Conservation (phyloP, 2,113 vertebrate species). For the Phoenicopterus ruber region DNA sequence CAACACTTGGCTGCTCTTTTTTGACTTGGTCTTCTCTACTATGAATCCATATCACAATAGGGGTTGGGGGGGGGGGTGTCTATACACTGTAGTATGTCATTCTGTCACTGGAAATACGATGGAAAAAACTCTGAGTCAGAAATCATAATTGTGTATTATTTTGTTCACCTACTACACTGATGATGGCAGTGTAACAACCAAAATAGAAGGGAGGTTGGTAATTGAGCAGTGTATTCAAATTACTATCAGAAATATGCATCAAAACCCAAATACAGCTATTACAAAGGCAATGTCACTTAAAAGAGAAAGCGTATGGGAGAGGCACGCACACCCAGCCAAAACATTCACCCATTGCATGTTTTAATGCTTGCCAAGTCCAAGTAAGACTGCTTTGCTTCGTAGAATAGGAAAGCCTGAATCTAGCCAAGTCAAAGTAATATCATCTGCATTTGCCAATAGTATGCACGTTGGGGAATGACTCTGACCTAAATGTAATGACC, state of each 20-base stretch:
- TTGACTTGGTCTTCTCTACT: neutral
- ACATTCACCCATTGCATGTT: neutral
- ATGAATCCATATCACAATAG: rapidly evolving
- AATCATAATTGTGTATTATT: neutral
- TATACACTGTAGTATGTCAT: neutral
- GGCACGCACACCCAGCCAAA: neutral
- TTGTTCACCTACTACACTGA: neutral
- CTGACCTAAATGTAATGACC: constrained; percentile 18
- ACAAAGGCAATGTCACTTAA: neutral
- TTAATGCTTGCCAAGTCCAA: neutral
- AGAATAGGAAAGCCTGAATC: neutral
- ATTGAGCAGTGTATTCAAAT: neutral
- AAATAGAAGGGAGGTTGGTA: neutral
- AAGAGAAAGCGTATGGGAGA: neutral
- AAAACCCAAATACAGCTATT: neutral
- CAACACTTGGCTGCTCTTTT: neutral
- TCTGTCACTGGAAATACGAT: neutral
- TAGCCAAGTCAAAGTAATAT: neutral
- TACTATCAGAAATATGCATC: neutral
- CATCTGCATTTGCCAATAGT: neutral
- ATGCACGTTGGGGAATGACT: neutral
- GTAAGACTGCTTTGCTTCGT: neutral
- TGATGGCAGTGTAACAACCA: neutral
- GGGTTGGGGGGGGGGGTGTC: neutral
- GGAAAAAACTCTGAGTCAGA: neutral